Conservation (phyloP, 2,113 vertebrate genomes). For the Lanius collurio region DNA sequence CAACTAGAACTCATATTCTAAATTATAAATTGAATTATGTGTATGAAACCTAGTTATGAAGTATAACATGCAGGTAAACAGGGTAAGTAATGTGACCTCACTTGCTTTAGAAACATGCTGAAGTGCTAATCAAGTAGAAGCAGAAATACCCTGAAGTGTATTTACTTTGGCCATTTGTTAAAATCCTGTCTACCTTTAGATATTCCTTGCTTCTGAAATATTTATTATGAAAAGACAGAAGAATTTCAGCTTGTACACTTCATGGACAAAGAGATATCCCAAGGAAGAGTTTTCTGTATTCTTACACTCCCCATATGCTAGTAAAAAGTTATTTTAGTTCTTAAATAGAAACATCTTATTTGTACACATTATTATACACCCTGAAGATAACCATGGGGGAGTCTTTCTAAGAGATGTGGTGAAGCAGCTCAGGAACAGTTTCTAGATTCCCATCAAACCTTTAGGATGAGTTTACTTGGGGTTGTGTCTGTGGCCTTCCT, state of each 20-base stretch:
- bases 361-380: neutral
- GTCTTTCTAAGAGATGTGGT: neutral
- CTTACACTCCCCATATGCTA: neutral
- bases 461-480: neutral
- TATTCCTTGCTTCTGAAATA: neutral
- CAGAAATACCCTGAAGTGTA: neutral
- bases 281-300: neutral
- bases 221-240: neutral
- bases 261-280: neutral
- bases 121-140: neutral
- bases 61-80: neutral
- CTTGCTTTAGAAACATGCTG: neutral
- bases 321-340: neutral
- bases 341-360: neutral
- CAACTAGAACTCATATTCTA: neutral
- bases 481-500: neutral
- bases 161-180: neutral
- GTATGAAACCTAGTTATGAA: neutral
- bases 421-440: neutral
- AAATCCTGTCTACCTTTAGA: neutral
- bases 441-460: neutral
- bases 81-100: neutral
- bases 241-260: neutral
- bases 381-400: neutral
- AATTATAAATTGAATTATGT: neutral